Base-by-base conservation (phyloP, 2,888 invertebrate genomes). In the Hyposoter didymator region DNA sequence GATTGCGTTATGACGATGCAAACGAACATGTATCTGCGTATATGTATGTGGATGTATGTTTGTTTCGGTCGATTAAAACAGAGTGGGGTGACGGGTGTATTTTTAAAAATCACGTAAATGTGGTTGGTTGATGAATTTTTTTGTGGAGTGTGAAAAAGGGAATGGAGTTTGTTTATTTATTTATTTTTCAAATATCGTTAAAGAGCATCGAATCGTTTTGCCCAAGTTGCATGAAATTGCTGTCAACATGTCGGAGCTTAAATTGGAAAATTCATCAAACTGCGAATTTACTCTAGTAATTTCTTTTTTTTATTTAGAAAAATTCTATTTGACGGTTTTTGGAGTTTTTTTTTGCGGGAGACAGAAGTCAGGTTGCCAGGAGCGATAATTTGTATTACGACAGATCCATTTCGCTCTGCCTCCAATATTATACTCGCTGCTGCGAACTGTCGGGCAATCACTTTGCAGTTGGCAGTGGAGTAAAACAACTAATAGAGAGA, bases 1-100 rank as follows among this genome's bases (percentile, higher is more conserved):
- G 70, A 74, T 82, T 84, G 81, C 72, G 66, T 84, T 84, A 78
- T 84, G 82, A 79, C 78, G 49, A 84, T 86, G 86, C 81, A 47
- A 76, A 86, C 81, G 75, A 86, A 85, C 64, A 79, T 84, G 82
- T 78, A 78, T 81, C 67, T 78, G 67, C 70, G 59, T 78, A 7
- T n/a, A 70, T 67, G 73, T 66, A 22, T 82, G 81, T 79, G 62
- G 39, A 69, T 62, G 73, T 19, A 62, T 43, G 47, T 49, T 4
- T 73, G 39, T 35, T 66, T 62, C 12, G 43, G 39, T 59, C 43
- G n/a, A 8, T 75, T 55, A 52, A 67, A 14, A 28, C 17, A 39
- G 8, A 43, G 32, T 74, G n/a, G 45, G 22, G 52, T 35, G 8
- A 67, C 59, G n/a, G 17, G 39, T 67, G 55, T 39, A 17, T 45